Conservation (phyloP, 1,140 invertebrate genomes). For the Neodiprion lecontei region DNA sequence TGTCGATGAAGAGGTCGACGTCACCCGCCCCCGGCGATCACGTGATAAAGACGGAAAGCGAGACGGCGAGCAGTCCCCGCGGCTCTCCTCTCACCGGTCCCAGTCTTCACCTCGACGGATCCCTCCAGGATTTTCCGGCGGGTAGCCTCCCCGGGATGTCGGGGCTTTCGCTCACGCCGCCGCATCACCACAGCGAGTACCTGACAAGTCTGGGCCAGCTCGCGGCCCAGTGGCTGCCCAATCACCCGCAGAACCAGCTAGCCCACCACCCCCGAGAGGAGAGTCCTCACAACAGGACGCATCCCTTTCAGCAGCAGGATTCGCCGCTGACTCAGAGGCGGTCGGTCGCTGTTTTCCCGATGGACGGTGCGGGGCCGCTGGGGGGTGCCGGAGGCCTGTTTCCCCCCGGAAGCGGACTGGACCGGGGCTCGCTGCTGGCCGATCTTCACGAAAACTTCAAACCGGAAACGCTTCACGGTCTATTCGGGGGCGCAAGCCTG, state of each 20-base stretch:
- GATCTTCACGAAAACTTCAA: conserved; percentile 57
- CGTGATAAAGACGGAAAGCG: conserved; percentile 52
- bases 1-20: conserved; percentile 51
- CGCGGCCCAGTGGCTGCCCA: conserved; percentile 55
- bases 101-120: conserved; percentile 46
- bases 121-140: conserved; percentile 54
- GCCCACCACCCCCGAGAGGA: conserved; percentile 41
- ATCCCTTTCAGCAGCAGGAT: conserved; percentile 43
- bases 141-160: conserved; percentile 71
- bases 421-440: conserved; percentile 42
- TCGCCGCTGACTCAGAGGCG: conserved; percentile 38
- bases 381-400: conserved; percentile 43
- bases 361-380: conserved; percentile 49
- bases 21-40: conserved; percentile 35
- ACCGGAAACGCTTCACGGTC: conserved; percentile 50
- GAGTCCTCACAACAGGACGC: conserved; percentile 42
- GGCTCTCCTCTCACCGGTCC: conserved; percentile 50
- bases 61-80: conserved; percentile 54
- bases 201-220: conserved; percentile 56
- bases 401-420: conserved; percentile 43
- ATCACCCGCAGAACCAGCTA: conserved; percentile 43
- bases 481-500: conserved; percentile 45
- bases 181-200: conserved; percentile 66
- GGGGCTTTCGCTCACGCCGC: conserved; percentile 77
- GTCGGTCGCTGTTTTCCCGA: conserved; percentile 47